phyloP scores from a whole-genome alignment of 2,888 invertebrate genomes.

The Branchipolynoe longqiensis region DNA sequence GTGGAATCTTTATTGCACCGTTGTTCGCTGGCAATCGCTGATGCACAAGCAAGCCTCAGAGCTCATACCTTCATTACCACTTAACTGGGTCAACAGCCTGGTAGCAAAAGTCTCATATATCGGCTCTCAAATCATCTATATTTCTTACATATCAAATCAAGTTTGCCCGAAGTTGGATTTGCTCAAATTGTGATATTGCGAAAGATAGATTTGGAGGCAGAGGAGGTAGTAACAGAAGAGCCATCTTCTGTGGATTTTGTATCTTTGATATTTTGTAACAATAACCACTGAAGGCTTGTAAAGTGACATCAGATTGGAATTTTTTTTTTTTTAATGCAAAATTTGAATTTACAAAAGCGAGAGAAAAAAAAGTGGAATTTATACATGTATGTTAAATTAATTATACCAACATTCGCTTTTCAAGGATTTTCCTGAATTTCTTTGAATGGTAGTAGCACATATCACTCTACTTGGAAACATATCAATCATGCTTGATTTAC shows the following conservation, averaged over 20 bases:
- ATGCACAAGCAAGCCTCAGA: too few relatives aligned
- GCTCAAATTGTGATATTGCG: constrained; percentile 35
- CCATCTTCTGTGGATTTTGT: constrained; percentile 40
- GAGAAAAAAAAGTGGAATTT: not conserved
- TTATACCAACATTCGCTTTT: constrained; percentile 8
- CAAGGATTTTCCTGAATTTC: constrained; percentile 33
- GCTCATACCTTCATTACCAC: too few relatives aligned
- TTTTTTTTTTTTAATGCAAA: constrained; percentile 25
- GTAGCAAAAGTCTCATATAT: too few relatives aligned
- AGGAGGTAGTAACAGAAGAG: too few relatives aligned
- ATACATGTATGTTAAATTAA: not conserved
- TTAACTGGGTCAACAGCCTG: too few relatives aligned
- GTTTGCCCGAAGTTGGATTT: constrained; percentile 36
- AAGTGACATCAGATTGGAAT: not conserved
- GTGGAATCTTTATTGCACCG: too few relatives aligned
- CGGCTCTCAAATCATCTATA: constrained; percentile 27
- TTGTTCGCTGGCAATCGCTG: too few relatives aligned
- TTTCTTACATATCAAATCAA: constrained; percentile 40
- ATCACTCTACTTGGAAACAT: constrained; percentile 24
- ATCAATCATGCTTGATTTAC: not conserved
- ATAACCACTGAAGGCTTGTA: not conserved
- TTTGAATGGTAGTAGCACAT: constrained; percentile 17
- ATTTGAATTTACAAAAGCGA: not conserved
- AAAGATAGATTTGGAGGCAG: not conserved
- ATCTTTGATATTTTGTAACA: constrained; percentile 26